Evolutionary conservation across 2,797 vertebrate genomes (phyloP).

Genomic region (Pygocentrus nattereri): DNA sequence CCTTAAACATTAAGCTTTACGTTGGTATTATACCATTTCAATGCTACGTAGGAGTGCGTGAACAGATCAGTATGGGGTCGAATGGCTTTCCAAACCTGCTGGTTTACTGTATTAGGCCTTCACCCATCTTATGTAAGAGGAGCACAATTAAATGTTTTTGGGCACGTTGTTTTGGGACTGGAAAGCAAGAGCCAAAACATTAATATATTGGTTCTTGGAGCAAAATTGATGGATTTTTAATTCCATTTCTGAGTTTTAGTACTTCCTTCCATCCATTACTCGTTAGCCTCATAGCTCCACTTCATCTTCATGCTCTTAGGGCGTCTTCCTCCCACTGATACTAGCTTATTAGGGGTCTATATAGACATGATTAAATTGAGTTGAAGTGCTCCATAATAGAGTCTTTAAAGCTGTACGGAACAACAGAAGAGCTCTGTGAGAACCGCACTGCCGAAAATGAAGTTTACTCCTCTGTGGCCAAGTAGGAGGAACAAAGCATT

Average conservation of each 20-base stretch:
- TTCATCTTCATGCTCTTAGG: background rate
- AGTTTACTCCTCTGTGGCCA: conserved; percentile 8
- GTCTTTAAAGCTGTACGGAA: background rate
- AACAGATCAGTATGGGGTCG: no score
- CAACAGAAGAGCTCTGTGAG: background rate
- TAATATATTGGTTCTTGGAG: no score
- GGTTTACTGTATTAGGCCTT: no score
- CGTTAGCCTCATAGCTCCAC: background rate
- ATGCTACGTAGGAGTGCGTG: no score
- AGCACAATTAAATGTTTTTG: no score
- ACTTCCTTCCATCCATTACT: background rate
- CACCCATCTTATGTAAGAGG: no score
- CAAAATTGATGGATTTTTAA: no score
- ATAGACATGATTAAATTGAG: background rate
- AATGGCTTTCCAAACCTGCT: no score
- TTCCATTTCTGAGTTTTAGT: background rate
- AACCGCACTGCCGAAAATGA: background rate
- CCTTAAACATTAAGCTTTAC: no score
- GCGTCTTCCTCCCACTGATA: background rate
- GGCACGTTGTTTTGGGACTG: no score
- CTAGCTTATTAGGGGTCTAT: background rate
- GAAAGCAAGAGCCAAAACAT: no score
- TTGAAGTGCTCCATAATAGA: background rate
- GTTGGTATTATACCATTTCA: no score
- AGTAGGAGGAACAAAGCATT: conserved; percentile 22